Conservation (phyloP, 2,797 vertebrate species). For the Microtus agrestis region DNA sequence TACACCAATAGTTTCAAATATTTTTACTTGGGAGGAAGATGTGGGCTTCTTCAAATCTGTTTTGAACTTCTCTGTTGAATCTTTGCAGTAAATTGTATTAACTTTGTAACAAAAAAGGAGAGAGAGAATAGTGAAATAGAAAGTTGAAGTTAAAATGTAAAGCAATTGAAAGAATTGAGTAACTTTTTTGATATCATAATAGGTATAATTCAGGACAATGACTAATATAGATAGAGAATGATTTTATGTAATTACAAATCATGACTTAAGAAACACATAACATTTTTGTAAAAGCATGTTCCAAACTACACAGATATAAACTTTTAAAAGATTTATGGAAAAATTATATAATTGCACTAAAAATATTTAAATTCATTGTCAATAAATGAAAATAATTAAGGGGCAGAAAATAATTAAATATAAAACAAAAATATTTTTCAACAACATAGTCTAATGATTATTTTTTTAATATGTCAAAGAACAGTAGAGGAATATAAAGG, state of each 20-base stretch:
- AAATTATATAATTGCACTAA: background rate
- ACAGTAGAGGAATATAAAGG: background rate
- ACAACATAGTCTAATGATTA: background rate
- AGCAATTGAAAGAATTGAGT: background rate
- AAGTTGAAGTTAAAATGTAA: background rate
- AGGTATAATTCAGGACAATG: background rate
- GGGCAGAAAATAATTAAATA: background rate
- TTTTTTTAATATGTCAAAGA: background rate
- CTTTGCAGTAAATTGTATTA: too few relatives aligned
- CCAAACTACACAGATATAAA: background rate
- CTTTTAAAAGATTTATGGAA: background rate
- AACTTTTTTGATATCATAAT: background rate
- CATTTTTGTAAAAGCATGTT: background rate
- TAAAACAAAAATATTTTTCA: background rate
- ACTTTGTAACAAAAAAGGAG: too few relatives aligned
- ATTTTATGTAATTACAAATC: background rate
- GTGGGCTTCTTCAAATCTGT: too few relatives aligned
- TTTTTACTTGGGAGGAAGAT: too few relatives aligned
- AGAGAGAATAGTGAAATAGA: background rate
- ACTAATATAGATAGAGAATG: background rate
- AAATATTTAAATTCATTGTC: background rate
- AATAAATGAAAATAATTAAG: background rate
- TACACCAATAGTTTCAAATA: too few relatives aligned
- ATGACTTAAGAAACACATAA: background rate
- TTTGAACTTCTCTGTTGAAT: too few relatives aligned